These are phyloP conservation scores for Stylophora pistillata DNA, from an alignment of 64 coral and sea anemone species.

Conservation along the genomic window DNA sequence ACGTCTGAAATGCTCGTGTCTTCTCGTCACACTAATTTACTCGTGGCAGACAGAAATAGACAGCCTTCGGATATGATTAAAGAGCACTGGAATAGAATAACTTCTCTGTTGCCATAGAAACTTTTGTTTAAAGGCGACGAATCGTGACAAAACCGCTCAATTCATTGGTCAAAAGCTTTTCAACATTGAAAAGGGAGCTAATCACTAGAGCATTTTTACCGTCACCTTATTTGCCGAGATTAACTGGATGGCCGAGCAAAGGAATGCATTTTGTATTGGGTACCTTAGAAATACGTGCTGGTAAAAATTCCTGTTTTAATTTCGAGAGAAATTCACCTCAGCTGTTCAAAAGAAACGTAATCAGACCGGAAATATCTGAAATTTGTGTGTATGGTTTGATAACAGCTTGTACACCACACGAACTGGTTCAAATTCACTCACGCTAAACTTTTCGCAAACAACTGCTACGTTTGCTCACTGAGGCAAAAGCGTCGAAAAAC, in stretches of 20 bases:
- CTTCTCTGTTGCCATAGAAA: slow-evolving; percentile 27
- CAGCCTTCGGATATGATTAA: not conserved
- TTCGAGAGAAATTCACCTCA: not conserved
- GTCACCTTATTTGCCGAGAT: slow-evolving; percentile 31
- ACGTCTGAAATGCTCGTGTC: not conserved
- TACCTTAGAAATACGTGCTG: not conserved
- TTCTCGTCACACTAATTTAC: not conserved
- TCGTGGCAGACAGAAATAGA: not conserved
- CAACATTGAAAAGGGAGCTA: not conserved
- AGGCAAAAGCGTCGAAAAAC: not conserved
- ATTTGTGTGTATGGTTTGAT: slow-evolving; percentile 19
- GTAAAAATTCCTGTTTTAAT: not conserved
- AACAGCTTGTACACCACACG: not conserved
- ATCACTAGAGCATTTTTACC: not conserved
- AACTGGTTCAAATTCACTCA: not conserved
- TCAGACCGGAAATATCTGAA: slow-evolving; percentile 30
- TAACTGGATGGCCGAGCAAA: slow-evolving; percentile 19
- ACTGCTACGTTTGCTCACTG: slow-evolving; percentile 11
- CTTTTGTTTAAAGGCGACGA: not conserved
- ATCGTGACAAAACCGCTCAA: slow-evolving; percentile 13
- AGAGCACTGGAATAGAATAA: slow-evolving; percentile 8
- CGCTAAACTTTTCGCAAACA: slow-evolving; percentile 1
- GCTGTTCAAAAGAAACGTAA: not conserved
- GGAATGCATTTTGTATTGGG: slow-evolving; percentile 1
- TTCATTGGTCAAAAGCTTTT: slow-evolving; percentile 13